Evolutionary conservation across 2,113 vertebrate species (phyloP).

Genomic region (Naja naja): DNA sequence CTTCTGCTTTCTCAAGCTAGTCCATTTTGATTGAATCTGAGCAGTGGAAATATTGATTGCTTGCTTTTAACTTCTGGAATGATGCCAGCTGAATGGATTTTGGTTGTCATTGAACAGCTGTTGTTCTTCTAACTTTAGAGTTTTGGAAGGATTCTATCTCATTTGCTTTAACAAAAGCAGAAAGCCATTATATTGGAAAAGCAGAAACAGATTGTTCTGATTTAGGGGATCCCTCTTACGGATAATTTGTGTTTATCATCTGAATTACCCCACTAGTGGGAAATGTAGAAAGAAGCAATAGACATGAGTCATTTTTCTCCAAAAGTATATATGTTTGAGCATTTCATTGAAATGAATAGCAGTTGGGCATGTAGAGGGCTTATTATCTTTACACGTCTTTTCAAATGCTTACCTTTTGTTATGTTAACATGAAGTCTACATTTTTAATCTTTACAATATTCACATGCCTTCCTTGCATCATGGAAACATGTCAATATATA

Average conservation of each 20-base stretch:
- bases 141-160: neutral
- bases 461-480: neutral
- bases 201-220: neutral
- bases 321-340: neutral
- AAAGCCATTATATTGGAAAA: neutral
- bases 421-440: neutral
- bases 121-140: neutral
- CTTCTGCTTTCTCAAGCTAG: constrained; percentile 11
- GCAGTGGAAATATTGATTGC: constrained; percentile 23
- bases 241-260: neutral
- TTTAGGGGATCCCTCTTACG: neutral
- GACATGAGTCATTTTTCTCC: neutral
- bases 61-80: constrained; percentile 38
- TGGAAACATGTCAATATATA: neutral
- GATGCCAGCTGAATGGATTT: constrained; percentile 27
- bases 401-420: neutral
- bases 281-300: neutral
- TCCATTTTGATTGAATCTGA: constrained; percentile 30
- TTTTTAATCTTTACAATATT: neutral
- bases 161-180: neutral
- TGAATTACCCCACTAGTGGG: neutral
- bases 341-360: neutral
- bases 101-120: neutral
- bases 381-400: neutral
- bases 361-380: neutral